Conservation (phyloP, 2,888 invertebrate species). For the Corbicula japonica region DNA sequence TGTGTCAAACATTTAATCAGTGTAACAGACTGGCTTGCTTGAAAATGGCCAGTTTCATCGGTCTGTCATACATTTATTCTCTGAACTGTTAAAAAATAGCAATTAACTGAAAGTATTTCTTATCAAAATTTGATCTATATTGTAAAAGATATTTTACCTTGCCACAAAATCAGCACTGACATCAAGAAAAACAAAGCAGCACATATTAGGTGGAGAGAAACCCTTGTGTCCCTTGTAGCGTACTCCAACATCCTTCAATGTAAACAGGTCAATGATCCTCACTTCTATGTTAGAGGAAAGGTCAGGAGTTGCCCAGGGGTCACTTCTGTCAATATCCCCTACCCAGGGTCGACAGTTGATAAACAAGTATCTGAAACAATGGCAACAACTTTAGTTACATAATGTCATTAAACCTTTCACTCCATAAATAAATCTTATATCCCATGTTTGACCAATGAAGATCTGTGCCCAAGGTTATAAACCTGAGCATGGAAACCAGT, state of each 20-base stretch:
- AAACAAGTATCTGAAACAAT: slow-evolving; percentile 74
- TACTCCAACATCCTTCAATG: slow-evolving; percentile 91
- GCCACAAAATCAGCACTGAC: slow-evolving; percentile 93
- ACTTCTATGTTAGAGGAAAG: slow-evolving; percentile 95
- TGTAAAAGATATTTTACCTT: slow-evolving; percentile 89
- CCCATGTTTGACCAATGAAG: no score
- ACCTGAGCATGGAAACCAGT: no score
- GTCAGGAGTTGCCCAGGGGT: slow-evolving; percentile 93
- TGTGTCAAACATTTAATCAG: no score
- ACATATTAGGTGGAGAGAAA: slow-evolving; percentile 93
- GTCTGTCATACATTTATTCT: no score
- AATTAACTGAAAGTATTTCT: no score
- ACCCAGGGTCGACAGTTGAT: slow-evolving; percentile 91
- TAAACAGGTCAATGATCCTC: slow-evolving; percentile 93
- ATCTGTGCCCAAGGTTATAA: no score
- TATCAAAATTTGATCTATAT: no score
- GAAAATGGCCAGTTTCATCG: no score
- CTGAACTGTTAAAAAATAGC: no score
- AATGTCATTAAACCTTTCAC: no score
- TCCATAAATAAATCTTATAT: no score
- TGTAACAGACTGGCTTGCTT: no score
- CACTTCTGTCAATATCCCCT: slow-evolving; percentile 90
- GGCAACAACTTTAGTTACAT: not conserved
- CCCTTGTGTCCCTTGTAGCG: slow-evolving; percentile 93
- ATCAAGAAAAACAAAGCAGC: slow-evolving; percentile 94